Base-by-base conservation (phyloP, 2,797 vertebrate genomes). In the Thamnophis elegans region DNA sequence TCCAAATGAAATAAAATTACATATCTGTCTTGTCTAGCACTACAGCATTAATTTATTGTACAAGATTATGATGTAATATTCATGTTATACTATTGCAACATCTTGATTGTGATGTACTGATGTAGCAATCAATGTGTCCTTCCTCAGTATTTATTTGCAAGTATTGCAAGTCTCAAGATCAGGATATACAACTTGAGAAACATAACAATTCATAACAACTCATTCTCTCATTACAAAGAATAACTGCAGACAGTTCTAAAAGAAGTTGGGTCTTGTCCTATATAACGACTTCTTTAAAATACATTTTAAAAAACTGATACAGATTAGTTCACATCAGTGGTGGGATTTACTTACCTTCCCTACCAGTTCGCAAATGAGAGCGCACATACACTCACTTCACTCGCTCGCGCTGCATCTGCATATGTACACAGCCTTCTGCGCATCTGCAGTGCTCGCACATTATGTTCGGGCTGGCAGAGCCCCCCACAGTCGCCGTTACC, bases 71-170 rank as follows among this genome's bases (percentile, higher is more conserved):
- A 59, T 92, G 91, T 92, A 92, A 92, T 58, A 92, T 58, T 68
- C 87, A 53, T 82, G 7, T 56, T 59, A 10, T 78, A 56, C 26
- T 87, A n/a, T 78, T 92, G 86, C 88, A 68, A 92, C 87, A 92
- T 88, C 54, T 78, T 51, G 60, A 11, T 82, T 78, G 36, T 25
- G 62, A 28, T 73, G 12, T 88, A 88, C 65, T 51, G 16, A 88
- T 92, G 91, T 59, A 88, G 91, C 91, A 92, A 92, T 92, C 87
- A 88, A 56, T 32, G 73, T 82, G 54, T 42, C 62, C 36, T 16
- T 62, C 6, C 13, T 88, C 26, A 51, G 36, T n/a, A 78, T 32
- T 47, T 25, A 92, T 87, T 60, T 87, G 51, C 55, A 58, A 42
- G 18, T 26, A 68, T 68, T 47, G 36, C 85, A 78, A 62, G 20